Base-by-base conservation (phyloP, 92 coral and sea anemone genomes). In the Porites cylindrica region DNA sequence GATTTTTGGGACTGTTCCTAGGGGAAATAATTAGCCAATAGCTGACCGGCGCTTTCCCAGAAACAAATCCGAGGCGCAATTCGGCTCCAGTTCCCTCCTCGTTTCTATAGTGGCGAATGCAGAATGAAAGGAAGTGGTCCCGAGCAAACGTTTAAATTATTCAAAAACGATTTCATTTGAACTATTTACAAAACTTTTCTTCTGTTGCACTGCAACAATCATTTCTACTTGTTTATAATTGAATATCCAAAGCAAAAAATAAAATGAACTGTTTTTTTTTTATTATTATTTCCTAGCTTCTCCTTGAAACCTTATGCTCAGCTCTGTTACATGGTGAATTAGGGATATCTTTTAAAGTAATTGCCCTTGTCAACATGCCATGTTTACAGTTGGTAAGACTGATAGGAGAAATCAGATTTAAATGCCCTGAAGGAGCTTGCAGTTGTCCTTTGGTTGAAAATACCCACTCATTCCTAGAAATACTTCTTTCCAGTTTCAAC, bases 141-240 rank as follows among this genome's bases (percentile, higher is more conserved):
- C 54, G 13, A 23, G 17, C 59, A 80, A 50, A 52, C 76, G 64
- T 68, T 66, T 67, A 51, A 20, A 53, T 16, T 68, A 3, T 80
- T 29, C 11, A 8, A 69, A 58, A 29, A 52, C 13, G 20, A 81
- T 69, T 81, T 23, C 54, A 54, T 61, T 73, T 75, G 51, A 56
- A 76, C 83, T 85, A 85, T 77, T 53, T 85, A 85, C 82, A 85
- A 19, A 14, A 16, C 82, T 61, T 66, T 72, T 72, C 70, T 54
- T 56, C 66, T 21, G 88, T 76, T 84, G 88, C 88, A 84, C 88
- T 75, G 88, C 88, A 84, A 84, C 88, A 52, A 58, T 13, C 61
- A 23, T 82, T 38, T 82, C 26, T 56, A 11, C 43, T 56, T 14
- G 21, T 82, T 38, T 82, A 18, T 32, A 11, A 18, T 56, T 14